phyloP scores from a whole-genome alignment of 1,140 invertebrate genomes.

The Arctopsyche grandis region DNA sequence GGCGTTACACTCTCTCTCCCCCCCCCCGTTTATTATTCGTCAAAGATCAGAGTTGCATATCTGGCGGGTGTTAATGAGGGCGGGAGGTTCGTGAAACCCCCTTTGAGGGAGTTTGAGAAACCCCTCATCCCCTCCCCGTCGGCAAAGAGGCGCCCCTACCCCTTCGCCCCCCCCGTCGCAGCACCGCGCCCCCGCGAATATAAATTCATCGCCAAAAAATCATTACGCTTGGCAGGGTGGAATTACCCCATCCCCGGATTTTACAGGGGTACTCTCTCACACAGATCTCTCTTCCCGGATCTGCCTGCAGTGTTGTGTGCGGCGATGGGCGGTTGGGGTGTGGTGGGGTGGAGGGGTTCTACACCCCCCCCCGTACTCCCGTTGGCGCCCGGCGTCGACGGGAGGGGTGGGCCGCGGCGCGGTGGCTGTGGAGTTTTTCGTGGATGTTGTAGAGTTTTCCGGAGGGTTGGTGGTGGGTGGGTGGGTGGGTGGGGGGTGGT shows the following conservation, averaged over 20 bases:
- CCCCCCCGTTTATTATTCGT: slow-evolving; percentile 61
- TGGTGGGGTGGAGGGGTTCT: slow-evolving; percentile 13
- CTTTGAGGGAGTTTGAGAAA: too few species aligned
- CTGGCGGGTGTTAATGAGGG: slow-evolving; percentile 68
- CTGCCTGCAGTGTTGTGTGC: slow-evolving; percentile 39
- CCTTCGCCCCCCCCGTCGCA: background rate
- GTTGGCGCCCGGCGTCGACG: background rate
- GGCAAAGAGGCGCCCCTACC: slow-evolving; percentile 62
- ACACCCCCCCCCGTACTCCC: background rate
- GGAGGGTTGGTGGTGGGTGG: slow-evolving; percentile 13
- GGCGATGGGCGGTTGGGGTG: slow-evolving; percentile 11
- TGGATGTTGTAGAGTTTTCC: slow-evolving; percentile 48
- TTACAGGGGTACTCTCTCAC: slow-evolving; percentile 37
- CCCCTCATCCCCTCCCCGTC: slow-evolving; percentile 56
- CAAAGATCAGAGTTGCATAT: slow-evolving; percentile 70
- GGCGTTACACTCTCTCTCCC: background rate
- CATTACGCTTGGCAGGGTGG: slow-evolving; percentile 66
- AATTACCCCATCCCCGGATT: slow-evolving; percentile 59
- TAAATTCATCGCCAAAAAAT: slow-evolving; percentile 71
- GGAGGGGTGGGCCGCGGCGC: slow-evolving; percentile 32
- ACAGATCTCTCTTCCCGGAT: slow-evolving; percentile 35
- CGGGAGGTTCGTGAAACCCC: slow-evolving; percentile 44
- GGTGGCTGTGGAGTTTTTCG: slow-evolving; percentile 50
- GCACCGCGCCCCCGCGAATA: slow-evolving; percentile 60
- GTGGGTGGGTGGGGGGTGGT: background rate